Evolutionary conservation across 1,140 invertebrate genomes (phyloP).

Genomic region (Telenomus remus): DNA sequence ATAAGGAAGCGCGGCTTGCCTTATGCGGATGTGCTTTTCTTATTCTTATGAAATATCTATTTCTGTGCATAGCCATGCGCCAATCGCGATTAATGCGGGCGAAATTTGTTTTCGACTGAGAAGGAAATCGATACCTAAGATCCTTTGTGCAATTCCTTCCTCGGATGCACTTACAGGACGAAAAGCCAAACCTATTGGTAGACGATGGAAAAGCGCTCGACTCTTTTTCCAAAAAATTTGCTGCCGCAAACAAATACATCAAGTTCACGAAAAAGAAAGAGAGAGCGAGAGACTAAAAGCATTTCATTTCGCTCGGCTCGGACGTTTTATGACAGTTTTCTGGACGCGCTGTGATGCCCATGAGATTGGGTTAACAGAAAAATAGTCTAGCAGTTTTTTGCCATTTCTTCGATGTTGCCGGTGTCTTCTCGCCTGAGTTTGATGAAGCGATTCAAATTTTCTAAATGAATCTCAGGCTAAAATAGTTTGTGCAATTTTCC

Average conservation of each 20-base stretch:
- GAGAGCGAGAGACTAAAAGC: slow-evolving; percentile 32
- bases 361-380: slow-evolving; percentile 31
- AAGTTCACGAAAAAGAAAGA: slow-evolving; percentile 10
- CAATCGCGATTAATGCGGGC: slow-evolving; percentile 29
- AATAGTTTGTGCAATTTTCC: not conserved
- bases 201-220: slow-evolving; percentile 23
- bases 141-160: slow-evolving; percentile 30
- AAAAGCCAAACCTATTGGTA: slow-evolving; percentile 29
- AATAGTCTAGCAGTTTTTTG: slow-evolving; percentile 37
- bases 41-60: slow-evolving; percentile 22
- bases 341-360: slow-evolving; percentile 20
- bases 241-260: slow-evolving; percentile 47
- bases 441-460: slow-evolving; percentile 36
- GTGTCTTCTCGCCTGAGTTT: slow-evolving; percentile 1
- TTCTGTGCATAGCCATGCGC: slow-evolving; percentile 16
- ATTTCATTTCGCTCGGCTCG: slow-evolving; percentile 23
- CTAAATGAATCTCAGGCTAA: not conserved
- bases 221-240: slow-evolving; percentile 28
- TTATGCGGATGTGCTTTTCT: slow-evolving; percentile 54
- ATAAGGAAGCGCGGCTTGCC: slow-evolving; percentile 63
- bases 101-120: slow-evolving; percentile 20
- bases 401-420: slow-evolving; percentile 18
- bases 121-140: slow-evolving; percentile 29
- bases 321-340: slow-evolving; percentile 49
- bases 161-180: slow-evolving; percentile 13